phyloP scores from a whole-genome alignment of 2,113 vertebrate species.

The Manacus vitellinus region DNA sequence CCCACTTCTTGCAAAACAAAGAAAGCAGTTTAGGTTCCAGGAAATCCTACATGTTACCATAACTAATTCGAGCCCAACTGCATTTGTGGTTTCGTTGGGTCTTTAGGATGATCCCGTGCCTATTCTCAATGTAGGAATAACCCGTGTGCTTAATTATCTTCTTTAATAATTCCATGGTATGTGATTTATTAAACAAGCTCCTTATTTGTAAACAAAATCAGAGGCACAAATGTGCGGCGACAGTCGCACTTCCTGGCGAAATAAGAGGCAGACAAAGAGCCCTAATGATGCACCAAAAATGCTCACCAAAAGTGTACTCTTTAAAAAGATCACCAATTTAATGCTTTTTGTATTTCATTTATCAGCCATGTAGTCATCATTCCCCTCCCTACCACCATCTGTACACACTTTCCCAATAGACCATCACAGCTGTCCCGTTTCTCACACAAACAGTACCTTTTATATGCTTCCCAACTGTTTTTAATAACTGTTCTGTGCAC shows the following conservation, averaged over 20 bases:
- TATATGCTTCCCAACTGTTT: conserved; percentile 76
- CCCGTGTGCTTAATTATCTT: conserved; percentile 59
- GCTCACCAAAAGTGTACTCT: conserved; percentile 53
- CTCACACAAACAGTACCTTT: conserved; percentile 76
- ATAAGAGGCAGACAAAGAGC: conserved; percentile 51
- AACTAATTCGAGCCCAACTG: conserved; percentile 63
- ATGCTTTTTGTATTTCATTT: conserved; percentile 68
- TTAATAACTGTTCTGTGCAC: conserved; percentile 69
- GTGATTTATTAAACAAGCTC: conserved; percentile 61
- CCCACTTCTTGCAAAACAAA: conserved; percentile 62
- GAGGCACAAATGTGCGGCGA: conserved; percentile 39
- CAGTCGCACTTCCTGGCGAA: conserved; percentile 54
- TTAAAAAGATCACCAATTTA: conserved; percentile 66
- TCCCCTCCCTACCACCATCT: conserved; percentile 76
- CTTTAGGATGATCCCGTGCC: conserved; percentile 60
- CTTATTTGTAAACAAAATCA: conserved; percentile 70
- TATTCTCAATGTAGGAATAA: conserved; percentile 53
- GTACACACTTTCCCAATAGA: conserved; percentile 82
- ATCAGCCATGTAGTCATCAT: conserved; percentile 68
- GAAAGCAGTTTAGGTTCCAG: conserved; percentile 57
- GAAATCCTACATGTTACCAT: conserved; percentile 47
- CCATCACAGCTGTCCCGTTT: conserved; percentile 80
- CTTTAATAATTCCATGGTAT: conserved; percentile 65
- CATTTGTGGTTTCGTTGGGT: conserved; percentile 57
- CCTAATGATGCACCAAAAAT: conserved; percentile 50